Conservation (phyloP, 2,888 invertebrate genomes). For the Nematopogon swammerdamellus region DNA sequence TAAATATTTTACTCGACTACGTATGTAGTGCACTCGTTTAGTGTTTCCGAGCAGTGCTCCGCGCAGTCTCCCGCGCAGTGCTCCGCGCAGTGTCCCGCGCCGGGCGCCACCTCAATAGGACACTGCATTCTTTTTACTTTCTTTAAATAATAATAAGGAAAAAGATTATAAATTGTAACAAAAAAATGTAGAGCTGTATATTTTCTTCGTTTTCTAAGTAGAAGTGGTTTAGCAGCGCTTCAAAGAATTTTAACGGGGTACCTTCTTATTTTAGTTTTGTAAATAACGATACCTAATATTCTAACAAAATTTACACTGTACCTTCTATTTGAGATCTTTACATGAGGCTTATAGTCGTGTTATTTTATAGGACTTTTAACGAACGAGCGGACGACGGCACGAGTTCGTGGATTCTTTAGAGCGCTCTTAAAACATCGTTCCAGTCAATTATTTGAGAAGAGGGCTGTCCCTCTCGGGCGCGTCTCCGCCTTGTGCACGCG, state of each 20-base stretch:
- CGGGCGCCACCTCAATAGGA: constrained; percentile 41
- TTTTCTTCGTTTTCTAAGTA: constrained; percentile 49
- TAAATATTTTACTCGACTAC: too few species aligned
- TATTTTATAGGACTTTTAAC: background rate
- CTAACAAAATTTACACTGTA: background rate
- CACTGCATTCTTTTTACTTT: constrained; percentile 42
- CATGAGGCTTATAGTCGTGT: background rate
- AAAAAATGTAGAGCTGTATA: constrained; percentile 16
- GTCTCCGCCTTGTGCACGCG: background rate
- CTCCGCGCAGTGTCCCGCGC: constrained; percentile 19
- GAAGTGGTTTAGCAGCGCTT: constrained; percentile 51
- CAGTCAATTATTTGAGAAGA: constrained; percentile 16
- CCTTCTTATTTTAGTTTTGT: constrained; percentile 32
- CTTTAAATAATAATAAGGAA: constrained; percentile 33
- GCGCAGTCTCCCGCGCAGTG: too few species aligned
- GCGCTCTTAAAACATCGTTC: constrained; percentile 31
- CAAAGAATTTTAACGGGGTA: constrained; percentile 30
- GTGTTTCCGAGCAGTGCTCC: too few species aligned
- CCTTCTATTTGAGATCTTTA: background rate
- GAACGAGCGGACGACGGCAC: background rate
- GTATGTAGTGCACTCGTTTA: too few species aligned
- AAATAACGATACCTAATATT: constrained; percentile 23
- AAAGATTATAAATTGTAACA: too few species aligned
- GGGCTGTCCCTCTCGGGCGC: constrained; percentile 4
- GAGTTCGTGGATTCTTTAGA: background rate